Evolutionary conservation across 2,113 vertebrate species (phyloP).

Genomic region (Plecturocebus donacophilus): DNA sequence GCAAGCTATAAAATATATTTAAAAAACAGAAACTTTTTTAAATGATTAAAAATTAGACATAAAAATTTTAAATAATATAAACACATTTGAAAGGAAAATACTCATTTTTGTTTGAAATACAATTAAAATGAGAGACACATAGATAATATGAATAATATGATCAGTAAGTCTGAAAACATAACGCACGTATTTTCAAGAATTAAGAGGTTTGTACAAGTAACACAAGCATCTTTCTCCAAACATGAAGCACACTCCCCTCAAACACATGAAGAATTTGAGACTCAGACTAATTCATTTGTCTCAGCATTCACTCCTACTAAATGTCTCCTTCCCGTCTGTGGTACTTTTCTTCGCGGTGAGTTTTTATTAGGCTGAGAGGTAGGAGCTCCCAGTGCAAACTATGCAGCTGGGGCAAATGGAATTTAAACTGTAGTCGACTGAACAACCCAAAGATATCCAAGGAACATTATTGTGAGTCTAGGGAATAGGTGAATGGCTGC

Average conservation of each 20-base stretch:
- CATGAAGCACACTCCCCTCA: background rate
- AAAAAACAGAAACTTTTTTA: background rate
- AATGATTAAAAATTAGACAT: background rate
- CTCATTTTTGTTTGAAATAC: background rate
- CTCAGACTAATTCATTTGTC: background rate
- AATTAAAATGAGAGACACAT: background rate
- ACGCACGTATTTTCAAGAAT: background rate
- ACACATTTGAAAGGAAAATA: background rate
- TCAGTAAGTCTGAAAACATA: slow-evolving; percentile 4
- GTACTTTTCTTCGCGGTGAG: background rate
- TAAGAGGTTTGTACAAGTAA: background rate
- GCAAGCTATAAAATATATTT: background rate
- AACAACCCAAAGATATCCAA: background rate
- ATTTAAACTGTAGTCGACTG: background rate
- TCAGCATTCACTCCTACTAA: background rate
- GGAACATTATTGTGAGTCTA: background rate
- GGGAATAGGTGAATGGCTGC: background rate
- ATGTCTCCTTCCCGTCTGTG: background rate
- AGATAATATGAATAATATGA: background rate
- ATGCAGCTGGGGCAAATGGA: background rate
- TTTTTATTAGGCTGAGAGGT: background rate
- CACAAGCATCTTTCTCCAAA: background rate
- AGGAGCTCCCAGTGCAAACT: background rate
- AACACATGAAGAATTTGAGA: background rate
- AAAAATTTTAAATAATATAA: background rate